These are phyloP conservation scores for Aplocera efformata DNA, from an alignment of 2,888 invertebrate genomes.

Conservation along the genomic window DNA sequence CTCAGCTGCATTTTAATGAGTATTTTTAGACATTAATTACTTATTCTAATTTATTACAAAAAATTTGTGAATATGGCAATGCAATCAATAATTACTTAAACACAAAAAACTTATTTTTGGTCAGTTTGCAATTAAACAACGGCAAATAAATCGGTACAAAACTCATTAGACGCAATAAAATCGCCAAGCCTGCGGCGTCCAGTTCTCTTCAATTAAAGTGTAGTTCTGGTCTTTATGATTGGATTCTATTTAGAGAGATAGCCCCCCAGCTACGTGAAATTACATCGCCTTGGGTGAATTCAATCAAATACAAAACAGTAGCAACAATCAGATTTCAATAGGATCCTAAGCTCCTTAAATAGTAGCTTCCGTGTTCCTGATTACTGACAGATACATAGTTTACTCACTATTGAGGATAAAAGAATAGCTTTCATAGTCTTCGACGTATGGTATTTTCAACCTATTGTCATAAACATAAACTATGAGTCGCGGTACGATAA, in stretches of 20 bases:
- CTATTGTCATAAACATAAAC: no score
- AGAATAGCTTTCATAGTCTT: no score
- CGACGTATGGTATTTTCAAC: no score
- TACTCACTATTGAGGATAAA: no score
- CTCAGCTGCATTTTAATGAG: background rate
- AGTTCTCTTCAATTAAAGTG: conserved; percentile 66
- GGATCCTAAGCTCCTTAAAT: conserved; percentile 39
- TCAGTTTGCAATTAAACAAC: conserved; percentile 6
- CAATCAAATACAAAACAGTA: conserved; percentile 54
- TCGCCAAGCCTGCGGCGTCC: conserved; percentile 45
- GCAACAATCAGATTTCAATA: conserved; percentile 46
- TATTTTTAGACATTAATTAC: background rate
- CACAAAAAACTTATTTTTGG: conserved; percentile 4
- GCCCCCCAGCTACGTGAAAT: conserved; percentile 43
- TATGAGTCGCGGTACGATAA: no score
- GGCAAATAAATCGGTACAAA: conserved; percentile 8
- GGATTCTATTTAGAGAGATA: conserved; percentile 55
- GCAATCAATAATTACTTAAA: no score
- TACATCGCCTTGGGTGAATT: conserved; percentile 45
- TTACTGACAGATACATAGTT: no score
- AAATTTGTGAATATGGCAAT: no score
- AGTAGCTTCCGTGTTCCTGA: conserved; percentile 12
- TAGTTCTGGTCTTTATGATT: conserved; percentile 67
- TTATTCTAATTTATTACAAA: no score
- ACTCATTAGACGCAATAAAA: conserved; percentile 21